phyloP scores from a whole-genome alignment of 1,140 invertebrate genomes.

The Drosophila arawakana region DNA sequence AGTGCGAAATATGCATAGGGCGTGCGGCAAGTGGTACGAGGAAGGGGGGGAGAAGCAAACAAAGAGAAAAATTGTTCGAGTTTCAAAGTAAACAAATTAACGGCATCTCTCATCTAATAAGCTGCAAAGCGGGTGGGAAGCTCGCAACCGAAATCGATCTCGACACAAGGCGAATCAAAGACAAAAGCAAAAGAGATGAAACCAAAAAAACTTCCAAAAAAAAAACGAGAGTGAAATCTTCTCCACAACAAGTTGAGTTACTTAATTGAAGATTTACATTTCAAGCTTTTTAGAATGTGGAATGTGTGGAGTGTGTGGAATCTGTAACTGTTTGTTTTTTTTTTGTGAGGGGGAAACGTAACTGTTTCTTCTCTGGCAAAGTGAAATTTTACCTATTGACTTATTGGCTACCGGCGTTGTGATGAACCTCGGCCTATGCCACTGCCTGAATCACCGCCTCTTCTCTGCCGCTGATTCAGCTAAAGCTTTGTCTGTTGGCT shows the following conservation, averaged over 20 bases:
- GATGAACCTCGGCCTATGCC: not conserved
- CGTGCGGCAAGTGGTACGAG: not conserved
- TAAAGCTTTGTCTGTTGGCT: too few relatives aligned
- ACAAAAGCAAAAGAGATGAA: conserved; percentile 30
- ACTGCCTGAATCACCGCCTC: not conserved
- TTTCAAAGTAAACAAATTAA: conserved; percentile 48
- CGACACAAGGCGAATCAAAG: conserved; percentile 29
- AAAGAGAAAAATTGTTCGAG: conserved; percentile 21
- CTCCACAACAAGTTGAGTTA: conserved; percentile 52
- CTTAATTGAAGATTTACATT: conserved; percentile 63
- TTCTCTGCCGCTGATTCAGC: not conserved
- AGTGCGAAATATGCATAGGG: conserved; percentile 17
- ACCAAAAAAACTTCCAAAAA: conserved; percentile 1
- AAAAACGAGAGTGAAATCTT: conserved; percentile 78
- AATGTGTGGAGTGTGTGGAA: conserved; percentile 6
- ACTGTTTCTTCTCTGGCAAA: conserved; percentile 21
- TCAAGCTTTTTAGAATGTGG: conserved; percentile 52
- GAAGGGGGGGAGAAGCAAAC: not conserved
- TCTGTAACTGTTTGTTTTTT: not conserved
- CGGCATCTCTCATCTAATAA: conserved; percentile 7
- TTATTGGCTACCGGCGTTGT: conserved; percentile 13
- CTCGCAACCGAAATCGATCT: conserved; percentile 13
- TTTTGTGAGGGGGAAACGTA: not conserved
- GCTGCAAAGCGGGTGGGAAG: conserved; percentile 16
- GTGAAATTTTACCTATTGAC: conserved; percentile 48